Percentiles rank a stretch among this genome's conserved stretches.
Conservation (phyloP, 2,888 invertebrate genomes). For the Ophion slaviceki region DNA sequence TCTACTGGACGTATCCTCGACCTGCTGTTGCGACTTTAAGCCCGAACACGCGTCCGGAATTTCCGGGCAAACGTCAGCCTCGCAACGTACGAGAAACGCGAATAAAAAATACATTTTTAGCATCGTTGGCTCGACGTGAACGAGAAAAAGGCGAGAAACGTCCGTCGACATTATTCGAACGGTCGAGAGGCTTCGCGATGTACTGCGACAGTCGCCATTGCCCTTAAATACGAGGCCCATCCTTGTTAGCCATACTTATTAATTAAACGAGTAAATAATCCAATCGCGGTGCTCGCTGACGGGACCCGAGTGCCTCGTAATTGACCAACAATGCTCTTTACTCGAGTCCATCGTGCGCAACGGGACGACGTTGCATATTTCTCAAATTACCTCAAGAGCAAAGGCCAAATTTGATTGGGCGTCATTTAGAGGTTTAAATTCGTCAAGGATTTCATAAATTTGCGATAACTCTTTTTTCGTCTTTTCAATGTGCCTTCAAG, state of each 20-base stretch:
- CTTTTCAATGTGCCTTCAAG: not conserved
- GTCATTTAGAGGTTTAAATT: not conserved
- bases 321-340: slow-evolving; percentile 56
- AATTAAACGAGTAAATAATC: slow-evolving; percentile 61
- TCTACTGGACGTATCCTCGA: slow-evolving; percentile 36
- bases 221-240: slow-evolving; percentile 54
- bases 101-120: slow-evolving; percentile 48
- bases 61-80: slow-evolving; percentile 62
- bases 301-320: slow-evolving; percentile 43
- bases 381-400: slow-evolving; percentile 34
- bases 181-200: slow-evolving; percentile 50
- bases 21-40: slow-evolving; percentile 42
- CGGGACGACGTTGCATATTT: not conserved
- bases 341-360: slow-evolving; percentile 15
- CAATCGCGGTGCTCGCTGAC: slow-evolving; percentile 20
- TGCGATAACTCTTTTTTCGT: not conserved
- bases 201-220: slow-evolving; percentile 38
- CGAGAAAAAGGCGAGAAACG: not conserved
- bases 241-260: slow-evolving; percentile 64
- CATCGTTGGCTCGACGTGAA: slow-evolving; percentile 1
- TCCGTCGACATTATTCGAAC: slow-evolving; percentile 61
- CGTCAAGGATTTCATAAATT: not conserved
- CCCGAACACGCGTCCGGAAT: slow-evolving; percentile 63
- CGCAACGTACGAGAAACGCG: slow-evolving; percentile 40
- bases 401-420: not conserved